These are phyloP conservation scores for Acleris emargana DNA, from an alignment of 2,888 invertebrate species.

Conservation along the genomic window DNA sequence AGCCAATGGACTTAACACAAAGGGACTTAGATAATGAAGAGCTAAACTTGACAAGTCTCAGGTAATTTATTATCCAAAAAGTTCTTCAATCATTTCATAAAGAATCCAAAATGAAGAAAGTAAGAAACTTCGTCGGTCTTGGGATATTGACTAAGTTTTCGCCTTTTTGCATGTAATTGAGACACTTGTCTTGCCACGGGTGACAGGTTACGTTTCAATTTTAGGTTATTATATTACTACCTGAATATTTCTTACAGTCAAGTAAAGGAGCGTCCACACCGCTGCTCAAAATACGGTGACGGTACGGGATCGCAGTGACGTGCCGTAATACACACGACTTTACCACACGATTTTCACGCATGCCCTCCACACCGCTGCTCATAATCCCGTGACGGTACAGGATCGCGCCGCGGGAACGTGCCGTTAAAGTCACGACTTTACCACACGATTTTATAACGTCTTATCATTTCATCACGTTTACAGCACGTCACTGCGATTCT, in stretches of 20 bases:
- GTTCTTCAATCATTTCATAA: constrained; percentile 21
- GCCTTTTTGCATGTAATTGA: constrained; percentile 3
- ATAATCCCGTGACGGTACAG: too few relatives aligned
- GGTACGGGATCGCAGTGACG: too few relatives aligned
- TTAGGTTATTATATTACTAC: not conserved
- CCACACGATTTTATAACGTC: too few relatives aligned
- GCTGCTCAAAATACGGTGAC: too few relatives aligned
- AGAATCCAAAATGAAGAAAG: constrained; percentile 21
- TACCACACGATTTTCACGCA: too few relatives aligned
- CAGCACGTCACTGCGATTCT: too few relatives aligned
- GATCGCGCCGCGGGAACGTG: too few relatives aligned
- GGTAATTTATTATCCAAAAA: constrained; percentile 20
- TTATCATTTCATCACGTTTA: too few relatives aligned
- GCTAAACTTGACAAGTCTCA: constrained; percentile 5
- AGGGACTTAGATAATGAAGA: constrained; percentile 16
- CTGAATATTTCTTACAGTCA: not conserved
- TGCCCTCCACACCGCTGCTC: too few relatives aligned
- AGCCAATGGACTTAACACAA: constrained; percentile 5
- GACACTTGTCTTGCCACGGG: constrained; percentile 7
- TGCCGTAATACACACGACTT: too few relatives aligned
- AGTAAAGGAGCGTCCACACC: too few relatives aligned
- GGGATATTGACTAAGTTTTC: constrained; percentile 6
- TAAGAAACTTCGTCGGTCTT: not conserved
- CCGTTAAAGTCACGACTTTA: too few relatives aligned
- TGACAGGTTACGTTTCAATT: constrained; percentile 8